Evolutionary conservation across 2,113 vertebrate species (phyloP).

Genomic region (Recurvirostra avosetta): DNA sequence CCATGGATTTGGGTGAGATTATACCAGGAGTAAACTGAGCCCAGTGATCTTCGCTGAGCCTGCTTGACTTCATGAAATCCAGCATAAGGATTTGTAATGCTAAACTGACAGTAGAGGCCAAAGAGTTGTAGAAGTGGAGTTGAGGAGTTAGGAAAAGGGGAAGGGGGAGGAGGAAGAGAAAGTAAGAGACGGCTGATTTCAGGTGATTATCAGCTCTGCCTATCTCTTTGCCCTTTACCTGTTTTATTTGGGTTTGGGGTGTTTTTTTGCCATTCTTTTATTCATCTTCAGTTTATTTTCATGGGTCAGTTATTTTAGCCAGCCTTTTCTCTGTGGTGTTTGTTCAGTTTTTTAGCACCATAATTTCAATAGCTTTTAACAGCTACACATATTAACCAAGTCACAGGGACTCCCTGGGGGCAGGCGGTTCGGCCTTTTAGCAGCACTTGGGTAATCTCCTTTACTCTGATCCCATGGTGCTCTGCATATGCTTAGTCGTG

Average conservation of each 20-base stretch:
- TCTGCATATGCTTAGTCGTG: neutral
- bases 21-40: neutral
- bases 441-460: neutral
- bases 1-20: constrained; percentile 16
- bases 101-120: neutral
- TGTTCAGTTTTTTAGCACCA: neutral
- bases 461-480: neutral
- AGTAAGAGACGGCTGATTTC: neutral
- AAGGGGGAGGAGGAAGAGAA: neutral
- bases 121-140: neutral
- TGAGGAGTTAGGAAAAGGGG: neutral
- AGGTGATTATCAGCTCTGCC: neutral
- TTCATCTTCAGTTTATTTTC: neutral
- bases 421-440: neutral
- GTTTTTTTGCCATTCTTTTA: neutral
- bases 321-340: neutral
- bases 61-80: neutral
- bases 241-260: neutral
- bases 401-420: neutral
- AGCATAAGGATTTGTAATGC: neutral
- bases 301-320: neutral
- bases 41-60: neutral
- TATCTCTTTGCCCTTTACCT: neutral
- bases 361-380: constrained; percentile 14
- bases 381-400: neutral